A percentile compares a stretch with the other conserved stretches of the same genome.
Conservation (phyloP, 2,888 invertebrate species). For the Xestoiulus laeticollis region DNA sequence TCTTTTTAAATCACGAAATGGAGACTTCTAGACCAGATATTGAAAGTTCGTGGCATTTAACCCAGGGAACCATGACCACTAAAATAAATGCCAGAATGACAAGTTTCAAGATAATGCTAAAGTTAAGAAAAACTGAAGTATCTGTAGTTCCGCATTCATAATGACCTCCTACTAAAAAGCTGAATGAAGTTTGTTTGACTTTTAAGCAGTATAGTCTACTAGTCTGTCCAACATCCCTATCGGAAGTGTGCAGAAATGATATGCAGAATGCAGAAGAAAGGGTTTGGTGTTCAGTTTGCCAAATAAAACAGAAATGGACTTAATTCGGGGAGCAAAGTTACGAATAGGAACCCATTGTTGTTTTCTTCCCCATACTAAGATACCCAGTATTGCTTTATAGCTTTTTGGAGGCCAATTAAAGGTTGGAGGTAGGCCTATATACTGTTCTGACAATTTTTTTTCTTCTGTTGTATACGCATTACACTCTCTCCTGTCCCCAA, state of each 20-base stretch:
- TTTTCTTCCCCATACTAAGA: not conserved
- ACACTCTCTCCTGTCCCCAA: not conserved
- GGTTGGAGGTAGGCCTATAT: too few relatives aligned
- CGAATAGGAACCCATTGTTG: not conserved
- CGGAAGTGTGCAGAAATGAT: not conserved
- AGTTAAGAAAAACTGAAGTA: not conserved
- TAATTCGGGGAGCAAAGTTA: not conserved
- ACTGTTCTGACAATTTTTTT: not conserved
- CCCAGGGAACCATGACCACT: not conserved
- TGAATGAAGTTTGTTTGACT: not conserved
- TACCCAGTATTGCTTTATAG: not conserved
- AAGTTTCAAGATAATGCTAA: not conserved
- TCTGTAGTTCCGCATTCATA: not conserved
- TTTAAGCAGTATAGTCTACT: not conserved
- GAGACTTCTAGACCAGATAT: not conserved
- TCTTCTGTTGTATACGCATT: not conserved
- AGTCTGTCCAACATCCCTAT: conserved; percentile 5
- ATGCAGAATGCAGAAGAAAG: not conserved
- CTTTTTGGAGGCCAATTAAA: not conserved
- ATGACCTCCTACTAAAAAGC: not conserved
- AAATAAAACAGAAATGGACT: not conserved
- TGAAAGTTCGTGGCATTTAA: not conserved
- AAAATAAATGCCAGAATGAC: not conserved
- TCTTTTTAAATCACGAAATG: not conserved
- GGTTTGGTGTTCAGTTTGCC: not conserved